Base-by-base conservation (phyloP, 1,140 invertebrate species). In the Hyles euphorbiae region DNA sequence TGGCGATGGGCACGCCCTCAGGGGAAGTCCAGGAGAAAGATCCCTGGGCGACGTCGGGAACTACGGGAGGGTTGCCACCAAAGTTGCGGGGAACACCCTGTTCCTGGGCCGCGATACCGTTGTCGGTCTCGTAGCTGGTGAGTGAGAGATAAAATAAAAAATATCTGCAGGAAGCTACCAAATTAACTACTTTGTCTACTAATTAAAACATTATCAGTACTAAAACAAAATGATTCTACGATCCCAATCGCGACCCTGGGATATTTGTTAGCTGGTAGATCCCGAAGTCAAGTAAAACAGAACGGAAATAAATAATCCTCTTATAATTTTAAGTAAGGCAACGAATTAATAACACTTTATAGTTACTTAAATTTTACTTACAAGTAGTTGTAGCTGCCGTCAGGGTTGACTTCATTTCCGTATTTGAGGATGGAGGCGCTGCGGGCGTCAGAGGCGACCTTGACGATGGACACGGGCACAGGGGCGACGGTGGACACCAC, bases 21-120 rank as follows among this genome's bases (percentile, higher is more conserved):
- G 87, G 87, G 32, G 87, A 82, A 12, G 72, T 81, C 78, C 78
- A 90, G 34, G 81, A 81, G 79, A 83, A 90, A 45, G 81, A 76
- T 22, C 88, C 88, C 61, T 86, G 81, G 48, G 68, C 72, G 9
- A 87, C 86, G n/a, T 73, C 78, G 11, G 84, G 81, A 6, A 66
- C 51, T n/a, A 85, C 66, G 6, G 91, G 90, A 3, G 90, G 90
- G 70, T 91, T 90, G 7, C 89, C 86, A 54, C 81, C 79, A 43
- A 89, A 70, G 67, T 83, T 82, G 58, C 84, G 89, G 53, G 89
- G 81, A 22, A 71, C 68, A 10, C 91, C 92, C 56, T 82, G 76
- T 58, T 90, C 90, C 58, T 91, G 76, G 3, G 85, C 90, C 3
- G 88, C 78, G 55, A 92, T 93, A 49, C 92, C 92, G 72, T 93